Conservation (phyloP, 2,888 invertebrate genomes). For the Bembecia ichneumoniformis region DNA sequence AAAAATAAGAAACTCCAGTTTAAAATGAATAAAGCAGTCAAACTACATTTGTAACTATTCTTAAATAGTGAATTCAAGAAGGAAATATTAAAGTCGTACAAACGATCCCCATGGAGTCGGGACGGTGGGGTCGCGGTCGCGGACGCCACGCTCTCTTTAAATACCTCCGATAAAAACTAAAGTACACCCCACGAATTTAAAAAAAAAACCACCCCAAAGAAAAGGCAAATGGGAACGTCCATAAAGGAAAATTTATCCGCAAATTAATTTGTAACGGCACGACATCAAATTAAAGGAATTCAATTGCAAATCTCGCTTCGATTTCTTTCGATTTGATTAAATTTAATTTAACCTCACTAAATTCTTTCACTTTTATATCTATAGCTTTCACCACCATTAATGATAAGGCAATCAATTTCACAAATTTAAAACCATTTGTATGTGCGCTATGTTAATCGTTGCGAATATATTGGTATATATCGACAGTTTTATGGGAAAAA, state of each 20-base stretch:
- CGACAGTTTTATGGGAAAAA: constrained; percentile 6
- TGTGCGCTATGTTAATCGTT: constrained; percentile 4
- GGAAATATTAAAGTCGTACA: constrained; percentile 65
- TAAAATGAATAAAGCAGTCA: too few species aligned
- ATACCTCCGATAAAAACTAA: constrained; percentile 70
- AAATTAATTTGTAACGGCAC: constrained; percentile 63
- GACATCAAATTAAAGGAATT: constrained; percentile 47
- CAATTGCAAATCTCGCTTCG: background rate
- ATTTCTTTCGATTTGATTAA: background rate
- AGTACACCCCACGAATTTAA: constrained; percentile 42
- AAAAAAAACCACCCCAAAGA: constrained; percentile 39
- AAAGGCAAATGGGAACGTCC: constrained; percentile 47
- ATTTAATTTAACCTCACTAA: background rate
- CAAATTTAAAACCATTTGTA: background rate
- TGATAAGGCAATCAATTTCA: background rate
- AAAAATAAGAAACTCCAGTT: too few species aligned
- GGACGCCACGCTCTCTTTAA: constrained; percentile 46
- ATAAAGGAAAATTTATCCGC: constrained; percentile 68
- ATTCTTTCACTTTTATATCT: background rate
- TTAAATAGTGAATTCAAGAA: constrained; percentile 20
- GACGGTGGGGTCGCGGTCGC: constrained; percentile 5
- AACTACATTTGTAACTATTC: too few species aligned
- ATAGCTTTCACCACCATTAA: background rate
- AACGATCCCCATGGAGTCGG: constrained; percentile 46
- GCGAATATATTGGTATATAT: constrained; percentile 5